Percentiles rank a stretch among this genome's conserved stretches.
phyloP scores from a whole-genome alignment of 2,113 vertebrate genomes.

The Mola mola region DNA sequence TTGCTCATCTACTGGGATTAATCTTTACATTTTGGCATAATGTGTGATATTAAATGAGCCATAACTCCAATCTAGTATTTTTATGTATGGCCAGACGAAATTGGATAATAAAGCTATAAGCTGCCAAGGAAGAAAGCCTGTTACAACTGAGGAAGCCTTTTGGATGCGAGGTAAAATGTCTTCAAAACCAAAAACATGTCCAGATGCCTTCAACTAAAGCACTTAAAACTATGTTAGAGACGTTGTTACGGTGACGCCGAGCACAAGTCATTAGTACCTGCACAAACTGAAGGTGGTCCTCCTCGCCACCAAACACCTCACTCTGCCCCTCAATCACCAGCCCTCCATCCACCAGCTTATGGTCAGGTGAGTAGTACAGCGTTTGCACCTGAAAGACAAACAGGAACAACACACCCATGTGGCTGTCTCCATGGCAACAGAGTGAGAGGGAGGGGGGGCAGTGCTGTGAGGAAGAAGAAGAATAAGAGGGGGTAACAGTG shows the following conservation, averaged over 20 bases:
- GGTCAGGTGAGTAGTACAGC: conserved; percentile 99
- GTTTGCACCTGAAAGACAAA: conserved; percentile 99
- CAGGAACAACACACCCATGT: conserved; percentile 97
- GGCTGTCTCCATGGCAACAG: conserved; percentile 91
- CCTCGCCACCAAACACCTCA: conserved; percentile 98
- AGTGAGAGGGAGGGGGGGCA: conserved; percentile 59
- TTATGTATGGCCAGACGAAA: conserved; percentile 36
- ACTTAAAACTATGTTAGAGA: no score
- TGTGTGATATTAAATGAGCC: no score
- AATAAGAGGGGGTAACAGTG: background rate
- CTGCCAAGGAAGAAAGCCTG: conserved; percentile 42
- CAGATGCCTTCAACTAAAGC: no score
- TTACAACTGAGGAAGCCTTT: no score
- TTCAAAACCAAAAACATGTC: no score
- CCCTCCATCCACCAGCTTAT: conserved; percentile 99
- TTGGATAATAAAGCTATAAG: conserved; percentile 24
- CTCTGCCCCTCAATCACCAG: conserved; percentile 94
- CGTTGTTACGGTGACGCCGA: conserved; percentile 39
- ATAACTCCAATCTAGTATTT: conserved; percentile 8
- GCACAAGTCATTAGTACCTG: conserved; percentile 90
- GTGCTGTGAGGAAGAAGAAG: conserved; percentile 6
- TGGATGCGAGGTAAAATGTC: no score
- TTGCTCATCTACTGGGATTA: conserved; percentile 1
- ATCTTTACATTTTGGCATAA: conserved; percentile 9
- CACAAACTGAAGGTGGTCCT: conserved; percentile 99